A percentile compares a stretch with the other conserved stretches of the same genome.
These are phyloP conservation scores for Drosophila ogumai DNA, from an alignment of 1,140 invertebrate species.

Conservation along the genomic window DNA sequence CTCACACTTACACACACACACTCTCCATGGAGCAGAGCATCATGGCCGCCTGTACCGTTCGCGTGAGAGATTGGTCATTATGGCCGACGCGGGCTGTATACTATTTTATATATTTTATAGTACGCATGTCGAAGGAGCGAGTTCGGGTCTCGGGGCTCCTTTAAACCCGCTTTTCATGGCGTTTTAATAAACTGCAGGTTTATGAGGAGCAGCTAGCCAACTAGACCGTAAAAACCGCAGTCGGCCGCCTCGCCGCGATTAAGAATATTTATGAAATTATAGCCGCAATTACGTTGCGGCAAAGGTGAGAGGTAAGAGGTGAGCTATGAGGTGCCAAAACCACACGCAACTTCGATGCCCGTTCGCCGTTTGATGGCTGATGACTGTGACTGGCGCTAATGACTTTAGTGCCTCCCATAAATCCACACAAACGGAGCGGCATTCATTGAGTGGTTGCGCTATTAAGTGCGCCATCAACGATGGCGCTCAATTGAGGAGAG, in stretches of 20 bases:
- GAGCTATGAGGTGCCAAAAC: slow-evolving; percentile 42
- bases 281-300: slow-evolving; percentile 58
- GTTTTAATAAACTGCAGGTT: slow-evolving; percentile 65
- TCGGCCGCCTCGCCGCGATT: slow-evolving; percentile 51
- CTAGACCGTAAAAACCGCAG: slow-evolving; percentile 44
- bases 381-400: slow-evolving; percentile 72
- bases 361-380: slow-evolving; percentile 37
- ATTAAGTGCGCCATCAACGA: slow-evolving; percentile 77
- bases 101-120: slow-evolving; percentile 40
- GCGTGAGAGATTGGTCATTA: slow-evolving; percentile 60
- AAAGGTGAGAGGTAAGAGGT: slow-evolving; percentile 21
- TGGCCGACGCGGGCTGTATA: slow-evolving; percentile 40
- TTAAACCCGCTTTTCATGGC: slow-evolving; percentile 52
- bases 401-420: slow-evolving; percentile 79
- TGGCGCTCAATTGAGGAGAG: slow-evolving; percentile 69
- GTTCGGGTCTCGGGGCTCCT: slow-evolving; percentile 30
- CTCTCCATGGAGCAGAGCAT: slow-evolving; percentile 27
- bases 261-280: slow-evolving; percentile 80
- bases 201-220: slow-evolving; percentile 12
- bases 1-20: slow-evolving; percentile 17
- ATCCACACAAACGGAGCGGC: slow-evolving; percentile 66
- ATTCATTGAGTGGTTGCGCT: slow-evolving; percentile 66
- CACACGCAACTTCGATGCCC: slow-evolving; percentile 54
- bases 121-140: slow-evolving; percentile 65
- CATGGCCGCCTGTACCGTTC: slow-evolving; percentile 58